Percentiles rank a stretch among this genome's conserved stretches.
Evolutionary conservation across 1,140 invertebrate genomes (phyloP).

Genomic region (Halotydeus destructor): DNA sequence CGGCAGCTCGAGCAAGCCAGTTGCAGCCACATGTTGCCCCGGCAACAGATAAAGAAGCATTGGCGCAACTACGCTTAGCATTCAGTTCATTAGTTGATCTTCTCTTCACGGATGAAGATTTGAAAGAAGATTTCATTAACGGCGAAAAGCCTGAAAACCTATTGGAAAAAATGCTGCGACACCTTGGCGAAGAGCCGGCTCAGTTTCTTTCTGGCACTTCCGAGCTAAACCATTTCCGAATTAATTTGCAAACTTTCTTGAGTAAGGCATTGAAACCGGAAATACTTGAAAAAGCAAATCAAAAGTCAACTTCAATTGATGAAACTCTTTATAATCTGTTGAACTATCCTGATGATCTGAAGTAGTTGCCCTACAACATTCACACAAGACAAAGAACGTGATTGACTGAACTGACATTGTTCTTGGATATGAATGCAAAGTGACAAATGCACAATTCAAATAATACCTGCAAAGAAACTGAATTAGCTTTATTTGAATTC

Average conservation of each 20-base stretch:
- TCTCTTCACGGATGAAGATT: constrained; percentile 2
- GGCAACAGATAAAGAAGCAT: not conserved
- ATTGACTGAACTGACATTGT: too few species aligned
- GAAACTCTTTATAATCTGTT: constrained; percentile 5
- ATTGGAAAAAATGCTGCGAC: not conserved
- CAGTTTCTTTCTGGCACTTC: not conserved
- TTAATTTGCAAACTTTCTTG: constrained; percentile 6
- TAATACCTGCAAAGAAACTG: too few species aligned
- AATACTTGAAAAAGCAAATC: not conserved
- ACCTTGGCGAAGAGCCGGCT: not conserved
- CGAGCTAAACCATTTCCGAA: not conserved
- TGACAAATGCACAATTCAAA: too few species aligned
- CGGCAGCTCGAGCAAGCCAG: not conserved
- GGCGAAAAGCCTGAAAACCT: not conserved
- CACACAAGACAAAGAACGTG: too few species aligned
- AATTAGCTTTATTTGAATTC: too few species aligned
- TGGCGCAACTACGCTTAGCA: constrained; percentile 1
- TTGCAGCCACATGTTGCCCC: not conserved
- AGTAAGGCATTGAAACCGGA: constrained; percentile 1
- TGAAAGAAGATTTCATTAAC: not conserved
- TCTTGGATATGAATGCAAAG: too few species aligned
- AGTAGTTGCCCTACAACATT: too few species aligned
- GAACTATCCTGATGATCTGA: not conserved
- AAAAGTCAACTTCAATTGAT: constrained; percentile 1
- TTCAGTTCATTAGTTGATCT: constrained; percentile 1